These are phyloP conservation scores for Serinus canaria DNA, from an alignment of 2,113 vertebrate species.

Conservation along the genomic window DNA sequence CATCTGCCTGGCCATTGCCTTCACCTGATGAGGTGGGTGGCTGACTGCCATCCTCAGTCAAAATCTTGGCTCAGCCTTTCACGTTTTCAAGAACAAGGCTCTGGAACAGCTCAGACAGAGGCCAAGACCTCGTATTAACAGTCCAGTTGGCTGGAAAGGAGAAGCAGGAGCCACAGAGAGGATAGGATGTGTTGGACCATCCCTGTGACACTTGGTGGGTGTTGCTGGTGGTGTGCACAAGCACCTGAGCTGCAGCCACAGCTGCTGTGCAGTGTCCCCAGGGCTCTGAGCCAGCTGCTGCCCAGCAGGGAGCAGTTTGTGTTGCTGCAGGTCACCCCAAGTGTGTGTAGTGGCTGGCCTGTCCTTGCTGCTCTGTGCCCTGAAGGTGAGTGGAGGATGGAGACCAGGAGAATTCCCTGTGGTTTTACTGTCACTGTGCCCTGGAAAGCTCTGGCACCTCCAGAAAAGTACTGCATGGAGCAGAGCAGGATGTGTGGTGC, in stretches of 20 bases:
- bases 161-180: background rate
- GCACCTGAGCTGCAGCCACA: fast-evolving
- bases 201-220: background rate
- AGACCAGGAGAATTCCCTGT: background rate
- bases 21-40: background rate
- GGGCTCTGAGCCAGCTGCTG: background rate
- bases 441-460: background rate
- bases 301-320: background rate
- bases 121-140: background rate
- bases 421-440: background rate
- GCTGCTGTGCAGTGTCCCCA: background rate
- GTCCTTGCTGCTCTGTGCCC: background rate
- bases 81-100: background rate
- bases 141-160: background rate
- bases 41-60: background rate
- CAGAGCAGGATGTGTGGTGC: background rate
- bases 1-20: background rate
- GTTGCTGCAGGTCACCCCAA: background rate
- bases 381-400: background rate
- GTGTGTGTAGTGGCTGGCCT: background rate
- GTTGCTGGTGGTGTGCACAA: background rate
- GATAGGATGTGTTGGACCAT: background rate
- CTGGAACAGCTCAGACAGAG: background rate
- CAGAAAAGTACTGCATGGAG: background rate
- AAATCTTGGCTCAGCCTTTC: background rate